Conservation (phyloP, 2,797 vertebrate genomes). For the Pseudocheirus occidentalis region DNA sequence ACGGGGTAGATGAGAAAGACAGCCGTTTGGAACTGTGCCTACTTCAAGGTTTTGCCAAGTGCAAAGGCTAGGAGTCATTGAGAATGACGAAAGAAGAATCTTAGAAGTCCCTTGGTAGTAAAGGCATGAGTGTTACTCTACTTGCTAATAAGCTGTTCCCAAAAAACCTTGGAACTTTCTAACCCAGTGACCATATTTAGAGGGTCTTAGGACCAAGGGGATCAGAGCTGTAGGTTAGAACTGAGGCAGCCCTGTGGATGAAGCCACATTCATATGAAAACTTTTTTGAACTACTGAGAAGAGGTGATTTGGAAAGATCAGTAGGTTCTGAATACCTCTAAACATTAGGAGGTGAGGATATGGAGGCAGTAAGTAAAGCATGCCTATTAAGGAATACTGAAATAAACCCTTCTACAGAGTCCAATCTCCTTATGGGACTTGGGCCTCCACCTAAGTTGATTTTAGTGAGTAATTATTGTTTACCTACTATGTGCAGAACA, state of each 20-base stretch:
- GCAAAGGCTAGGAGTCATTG: not conserved
- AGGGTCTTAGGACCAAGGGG: not conserved
- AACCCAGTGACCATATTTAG: slow-evolving; percentile 42
- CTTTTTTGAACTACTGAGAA: not conserved
- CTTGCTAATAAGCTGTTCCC: not conserved
- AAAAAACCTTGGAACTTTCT: slow-evolving; percentile 44
- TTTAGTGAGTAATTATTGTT: not conserved
- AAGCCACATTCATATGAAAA: not conserved
- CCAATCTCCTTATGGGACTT: not conserved
- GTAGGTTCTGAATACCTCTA: not conserved
- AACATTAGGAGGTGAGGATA: not conserved
- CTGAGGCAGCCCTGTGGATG: not conserved
- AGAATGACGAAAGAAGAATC: not conserved
- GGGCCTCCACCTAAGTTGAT: not conserved
- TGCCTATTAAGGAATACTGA: not conserved
- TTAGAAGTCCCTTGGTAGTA: not conserved
- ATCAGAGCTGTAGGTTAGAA: not conserved
- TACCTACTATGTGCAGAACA: not conserved
- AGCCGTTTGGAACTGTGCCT: not conserved
- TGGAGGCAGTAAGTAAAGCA: not conserved
- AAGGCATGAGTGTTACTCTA: not conserved
- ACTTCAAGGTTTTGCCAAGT: not conserved
- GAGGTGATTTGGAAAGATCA: not conserved
- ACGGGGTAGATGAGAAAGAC: not conserved
- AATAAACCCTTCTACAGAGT: not conserved